phyloP scores from a whole-genome alignment of 2,888 invertebrate species.

The Drosophila picticornis region DNA sequence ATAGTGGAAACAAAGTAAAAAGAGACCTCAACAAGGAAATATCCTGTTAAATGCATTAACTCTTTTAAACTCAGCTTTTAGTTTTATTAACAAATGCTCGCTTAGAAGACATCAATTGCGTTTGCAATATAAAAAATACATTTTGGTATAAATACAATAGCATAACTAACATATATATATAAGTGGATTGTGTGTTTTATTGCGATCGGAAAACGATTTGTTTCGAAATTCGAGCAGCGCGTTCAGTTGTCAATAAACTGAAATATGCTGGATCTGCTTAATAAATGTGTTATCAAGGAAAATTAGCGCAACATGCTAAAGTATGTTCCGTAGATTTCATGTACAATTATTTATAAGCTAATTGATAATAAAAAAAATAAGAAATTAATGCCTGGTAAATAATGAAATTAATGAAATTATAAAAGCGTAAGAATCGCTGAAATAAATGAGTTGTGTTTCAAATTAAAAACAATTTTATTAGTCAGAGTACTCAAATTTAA shows the following conservation, averaged over 20 bases:
- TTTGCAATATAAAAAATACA: background rate
- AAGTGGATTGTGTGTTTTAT: no score
- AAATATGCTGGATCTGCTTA: no score
- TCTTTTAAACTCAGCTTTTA: background rate
- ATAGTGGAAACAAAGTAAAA: background rate
- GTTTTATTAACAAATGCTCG: background rate
- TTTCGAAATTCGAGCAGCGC: no score
- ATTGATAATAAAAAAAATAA: background rate
- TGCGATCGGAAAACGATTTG: no score
- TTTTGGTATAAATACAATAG: no score
- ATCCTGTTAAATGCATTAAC: background rate
- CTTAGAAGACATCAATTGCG: background rate
- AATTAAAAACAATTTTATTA: background rate
- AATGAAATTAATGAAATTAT: background rate
- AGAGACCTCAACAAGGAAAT: background rate
- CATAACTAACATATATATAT: no score
- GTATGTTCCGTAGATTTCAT: background rate
- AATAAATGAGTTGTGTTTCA: background rate
- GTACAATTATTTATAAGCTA: background rate
- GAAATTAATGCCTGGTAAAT: background rate
- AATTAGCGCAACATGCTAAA: accelerated
- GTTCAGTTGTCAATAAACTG: no score
- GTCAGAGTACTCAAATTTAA: background rate
- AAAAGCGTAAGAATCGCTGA: background rate
- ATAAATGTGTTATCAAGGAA: background rate